Conservation (phyloP, 1,140 invertebrate genomes). For the Ceratina calcarata region DNA sequence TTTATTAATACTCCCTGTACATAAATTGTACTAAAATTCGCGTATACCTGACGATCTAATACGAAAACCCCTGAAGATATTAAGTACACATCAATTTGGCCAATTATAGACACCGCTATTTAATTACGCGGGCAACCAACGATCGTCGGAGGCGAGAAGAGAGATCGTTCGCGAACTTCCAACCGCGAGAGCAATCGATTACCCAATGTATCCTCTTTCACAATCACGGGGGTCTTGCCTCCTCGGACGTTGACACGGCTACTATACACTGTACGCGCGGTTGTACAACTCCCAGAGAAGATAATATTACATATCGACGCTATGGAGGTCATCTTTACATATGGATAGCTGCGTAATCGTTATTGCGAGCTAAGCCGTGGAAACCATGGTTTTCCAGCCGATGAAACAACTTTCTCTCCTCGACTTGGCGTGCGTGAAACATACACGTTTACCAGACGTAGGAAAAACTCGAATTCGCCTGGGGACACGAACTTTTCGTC, state of each 20-base stretch:
- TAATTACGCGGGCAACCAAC: not conserved
- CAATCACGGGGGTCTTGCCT: conserved; percentile 33
- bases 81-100: conserved; percentile 1
- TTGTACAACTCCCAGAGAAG: conserved; percentile 39
- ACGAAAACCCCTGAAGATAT: not conserved
- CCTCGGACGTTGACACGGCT: conserved; percentile 54
- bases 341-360: conserved; percentile 50
- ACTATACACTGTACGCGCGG: conserved; percentile 11
- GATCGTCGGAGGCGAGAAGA: not conserved
- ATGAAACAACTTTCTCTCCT: conserved; percentile 37
- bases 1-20: not conserved
- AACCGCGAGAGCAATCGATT: conserved; percentile 49
- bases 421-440: not conserved
- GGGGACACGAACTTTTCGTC: conserved; percentile 56
- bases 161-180: too few species aligned
- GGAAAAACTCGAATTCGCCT: conserved; percentile 31
- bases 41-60: not conserved
- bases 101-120: not conserved
- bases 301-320: conserved; percentile 57
- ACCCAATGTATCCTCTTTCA: conserved; percentile 58
- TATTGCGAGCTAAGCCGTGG: conserved; percentile 25
- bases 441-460: not conserved
- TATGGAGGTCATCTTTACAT: conserved; percentile 52
- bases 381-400: conserved; percentile 44
- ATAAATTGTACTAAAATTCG: not conserved